A percentile compares a stretch with the other conserved stretches of the same genome.
These are phyloP conservation scores for Python bivittatus DNA, from an alignment of 2,113 vertebrate species.

Conservation along the genomic window DNA sequence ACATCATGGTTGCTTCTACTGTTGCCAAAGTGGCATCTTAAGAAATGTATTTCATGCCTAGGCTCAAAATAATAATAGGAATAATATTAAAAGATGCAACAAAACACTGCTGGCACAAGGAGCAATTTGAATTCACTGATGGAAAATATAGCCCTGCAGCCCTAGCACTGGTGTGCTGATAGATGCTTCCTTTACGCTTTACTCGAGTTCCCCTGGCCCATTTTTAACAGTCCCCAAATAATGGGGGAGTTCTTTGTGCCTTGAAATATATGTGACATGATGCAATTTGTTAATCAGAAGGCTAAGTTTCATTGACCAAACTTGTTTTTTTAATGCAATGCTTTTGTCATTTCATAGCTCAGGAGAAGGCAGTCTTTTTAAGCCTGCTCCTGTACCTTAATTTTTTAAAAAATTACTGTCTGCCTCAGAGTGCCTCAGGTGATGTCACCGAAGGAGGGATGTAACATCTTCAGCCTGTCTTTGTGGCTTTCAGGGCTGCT, in stretches of 20 bases:
- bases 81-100: constrained; percentile 66
- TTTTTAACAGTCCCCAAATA: constrained; percentile 67
- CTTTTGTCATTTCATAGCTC: neutral
- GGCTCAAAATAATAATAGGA: constrained; percentile 55
- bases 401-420: neutral
- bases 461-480: neutral
- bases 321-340: neutral
- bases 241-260: neutral
- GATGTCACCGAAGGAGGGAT: neutral
- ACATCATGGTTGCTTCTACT: constrained; percentile 42
- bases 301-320: neutral
- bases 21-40: constrained; percentile 30
- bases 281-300: neutral
- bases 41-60: constrained; percentile 70
- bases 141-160: constrained; percentile 62
- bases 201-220: constrained; percentile 55
- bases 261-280: neutral
- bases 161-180: constrained; percentile 56
- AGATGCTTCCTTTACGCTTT: constrained; percentile 34
- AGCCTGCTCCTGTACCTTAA: neutral
- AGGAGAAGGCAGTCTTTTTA: neutral
- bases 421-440: neutral
- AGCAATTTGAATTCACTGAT: constrained; percentile 74
- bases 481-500: neutral
- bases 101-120: constrained; percentile 64